Conservation (phyloP, 2,113 vertebrate genomes). For the Serinus canaria region DNA sequence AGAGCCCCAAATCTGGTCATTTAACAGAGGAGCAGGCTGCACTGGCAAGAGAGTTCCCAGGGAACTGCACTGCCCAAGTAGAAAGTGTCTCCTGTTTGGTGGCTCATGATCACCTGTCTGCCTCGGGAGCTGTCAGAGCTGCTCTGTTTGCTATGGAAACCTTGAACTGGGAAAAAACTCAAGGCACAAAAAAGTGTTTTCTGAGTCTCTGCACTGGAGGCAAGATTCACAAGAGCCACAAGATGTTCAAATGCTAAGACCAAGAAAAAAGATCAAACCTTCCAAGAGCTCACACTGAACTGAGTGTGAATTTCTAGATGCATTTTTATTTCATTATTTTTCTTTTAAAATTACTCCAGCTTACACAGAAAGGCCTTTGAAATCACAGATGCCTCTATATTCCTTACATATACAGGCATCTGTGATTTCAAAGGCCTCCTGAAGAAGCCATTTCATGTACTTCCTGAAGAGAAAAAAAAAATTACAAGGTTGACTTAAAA, state of each 20-base stretch:
- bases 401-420: neutral
- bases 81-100: neutral
- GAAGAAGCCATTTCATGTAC: too few species aligned
- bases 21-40: neutral
- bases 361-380: neutral
- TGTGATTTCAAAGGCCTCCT: neutral
- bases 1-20: neutral
- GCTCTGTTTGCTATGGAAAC: neutral
- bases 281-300: neutral
- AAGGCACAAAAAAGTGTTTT: neutral
- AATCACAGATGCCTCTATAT: too few species aligned
- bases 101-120: neutral
- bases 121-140: neutral
- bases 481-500: neutral
- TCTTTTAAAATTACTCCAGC: neutral
- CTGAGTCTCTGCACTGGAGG: neutral
- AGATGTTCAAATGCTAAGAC: neutral
- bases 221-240: neutral
- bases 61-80: neutral
- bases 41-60: neutral
- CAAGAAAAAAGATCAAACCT: neutral
- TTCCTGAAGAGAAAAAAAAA: neutral
- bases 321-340: neutral
- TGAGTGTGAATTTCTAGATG: neutral
- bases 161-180: neutral